Percentiles rank a stretch among this genome's conserved stretches.
Evolutionary conservation across 2,888 invertebrate genomes (phyloP).

Genomic region (Patella depressa): DNA sequence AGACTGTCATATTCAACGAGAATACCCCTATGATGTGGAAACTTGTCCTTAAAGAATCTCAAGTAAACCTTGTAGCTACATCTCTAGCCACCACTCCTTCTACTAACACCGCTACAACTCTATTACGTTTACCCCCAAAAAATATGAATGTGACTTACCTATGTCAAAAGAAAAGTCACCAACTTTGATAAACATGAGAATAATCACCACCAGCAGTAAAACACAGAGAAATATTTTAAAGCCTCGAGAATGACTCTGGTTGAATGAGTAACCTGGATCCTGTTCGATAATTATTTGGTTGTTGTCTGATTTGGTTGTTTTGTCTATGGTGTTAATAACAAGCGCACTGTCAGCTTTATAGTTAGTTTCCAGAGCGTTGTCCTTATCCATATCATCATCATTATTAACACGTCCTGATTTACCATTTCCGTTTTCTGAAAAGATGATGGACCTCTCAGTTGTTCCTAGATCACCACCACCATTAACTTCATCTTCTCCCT

Average conservation of each 20-base stretch:
- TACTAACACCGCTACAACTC: no score
- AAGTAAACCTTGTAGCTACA: no score
- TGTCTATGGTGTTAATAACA: background rate
- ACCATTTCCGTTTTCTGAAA: no score
- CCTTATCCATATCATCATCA: background rate
- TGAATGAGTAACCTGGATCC: constrained; percentile 7
- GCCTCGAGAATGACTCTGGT: constrained; percentile 24
- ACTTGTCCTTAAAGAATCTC: no score
- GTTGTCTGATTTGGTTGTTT: background rate
- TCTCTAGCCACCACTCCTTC: no score
- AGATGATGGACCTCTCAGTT: background rate
- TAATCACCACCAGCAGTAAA: constrained; percentile 28
- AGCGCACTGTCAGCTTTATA: background rate
- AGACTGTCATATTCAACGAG: no score
- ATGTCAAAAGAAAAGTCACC: constrained; percentile 35
- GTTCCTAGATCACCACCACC: background rate
- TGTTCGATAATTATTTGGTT: background rate
- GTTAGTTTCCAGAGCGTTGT: background rate
- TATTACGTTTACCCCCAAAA: no score
- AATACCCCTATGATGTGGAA: no score
- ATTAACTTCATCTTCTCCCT: background rate
- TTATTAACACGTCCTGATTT: background rate
- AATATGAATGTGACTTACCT: constrained; percentile 26
- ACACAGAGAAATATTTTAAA: constrained; percentile 28
- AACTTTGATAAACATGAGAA: constrained; percentile 34